These are phyloP conservation scores for Calyptomena viridis DNA, from an alignment of 2,113 vertebrate genomes.

Conservation along the genomic window DNA sequence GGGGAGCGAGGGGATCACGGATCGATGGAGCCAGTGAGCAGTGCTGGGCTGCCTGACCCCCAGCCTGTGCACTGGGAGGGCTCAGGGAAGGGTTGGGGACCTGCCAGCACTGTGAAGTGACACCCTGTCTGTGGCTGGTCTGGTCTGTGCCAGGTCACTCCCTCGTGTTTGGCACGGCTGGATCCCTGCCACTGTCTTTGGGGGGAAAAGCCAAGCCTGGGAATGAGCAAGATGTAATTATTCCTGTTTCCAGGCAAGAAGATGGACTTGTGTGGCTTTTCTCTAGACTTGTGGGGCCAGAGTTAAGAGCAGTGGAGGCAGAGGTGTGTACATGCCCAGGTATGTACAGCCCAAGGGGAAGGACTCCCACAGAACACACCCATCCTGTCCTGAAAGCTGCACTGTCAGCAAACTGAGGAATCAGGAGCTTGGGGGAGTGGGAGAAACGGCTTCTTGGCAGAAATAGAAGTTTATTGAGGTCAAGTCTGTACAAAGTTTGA, in stretches of 20 bases:
- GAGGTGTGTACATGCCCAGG: accelerated
- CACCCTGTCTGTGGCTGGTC: accelerated
- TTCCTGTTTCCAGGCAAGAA: background rate
- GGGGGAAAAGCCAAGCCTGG: background rate
- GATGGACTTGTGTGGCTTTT: background rate
- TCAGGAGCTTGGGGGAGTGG: background rate
- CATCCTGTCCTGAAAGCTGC: background rate
- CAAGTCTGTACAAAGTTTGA: background rate
- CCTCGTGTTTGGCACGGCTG: accelerated
- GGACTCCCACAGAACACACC: background rate
- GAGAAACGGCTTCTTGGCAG: background rate
- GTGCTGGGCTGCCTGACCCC: too few species aligned
- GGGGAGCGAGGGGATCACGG: background rate
- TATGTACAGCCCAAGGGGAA: accelerated
- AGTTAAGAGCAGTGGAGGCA: background rate
- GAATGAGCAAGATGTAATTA: background rate
- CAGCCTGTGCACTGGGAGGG: too few species aligned
- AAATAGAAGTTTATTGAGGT: background rate
- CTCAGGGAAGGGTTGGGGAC: background rate
- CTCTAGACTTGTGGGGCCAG: background rate
- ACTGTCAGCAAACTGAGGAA: background rate
- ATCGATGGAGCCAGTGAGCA: too few species aligned
- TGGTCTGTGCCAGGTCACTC: background rate
- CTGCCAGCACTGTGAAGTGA: background rate
- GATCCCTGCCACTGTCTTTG: background rate